Evolutionary conservation across 1,140 invertebrate species (phyloP).

Genomic region (Drosophila mojavensis): DNA sequence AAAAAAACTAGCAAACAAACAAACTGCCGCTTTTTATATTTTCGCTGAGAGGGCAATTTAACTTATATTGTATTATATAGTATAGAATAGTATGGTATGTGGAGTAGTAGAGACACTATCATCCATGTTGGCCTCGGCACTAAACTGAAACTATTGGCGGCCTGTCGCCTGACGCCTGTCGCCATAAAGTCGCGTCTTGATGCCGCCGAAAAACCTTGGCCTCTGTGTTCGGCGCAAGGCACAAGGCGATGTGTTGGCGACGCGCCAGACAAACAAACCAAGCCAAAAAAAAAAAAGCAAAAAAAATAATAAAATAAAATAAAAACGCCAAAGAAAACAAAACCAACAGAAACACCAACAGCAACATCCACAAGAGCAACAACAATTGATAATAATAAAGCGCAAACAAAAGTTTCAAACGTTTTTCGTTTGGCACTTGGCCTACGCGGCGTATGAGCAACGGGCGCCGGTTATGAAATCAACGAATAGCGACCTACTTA

Average conservation of each 20-base stretch:
- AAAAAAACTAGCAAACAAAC: constrained; percentile 23
- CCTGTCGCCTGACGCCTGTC: constrained; percentile 51
- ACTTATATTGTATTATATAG: constrained; percentile 30
- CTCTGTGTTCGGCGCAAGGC: constrained; percentile 57
- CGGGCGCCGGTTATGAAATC: constrained; percentile 38
- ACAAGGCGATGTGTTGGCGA: constrained; percentile 58
- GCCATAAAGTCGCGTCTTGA: constrained; percentile 73
- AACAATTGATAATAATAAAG: constrained; percentile 27
- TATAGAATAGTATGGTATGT: constrained; percentile 11
- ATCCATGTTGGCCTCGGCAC: constrained; percentile 29
- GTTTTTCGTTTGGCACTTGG: constrained; percentile 37
- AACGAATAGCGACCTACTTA: constrained; percentile 39
- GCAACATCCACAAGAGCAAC: constrained; percentile 25
- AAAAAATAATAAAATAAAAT: constrained; percentile 2
- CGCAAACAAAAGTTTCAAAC: constrained; percentile 51
- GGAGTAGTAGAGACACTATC: constrained; percentile 19
- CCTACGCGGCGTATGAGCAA: constrained; percentile 39
- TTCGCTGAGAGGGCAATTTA: constrained; percentile 25
- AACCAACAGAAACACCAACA: constrained; percentile 15
- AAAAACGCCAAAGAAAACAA: no score
- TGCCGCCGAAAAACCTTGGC: constrained; percentile 75
- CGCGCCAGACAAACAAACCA: constrained; percentile 57
- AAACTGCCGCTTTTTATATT: constrained; percentile 41
- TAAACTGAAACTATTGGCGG: constrained; percentile 68
- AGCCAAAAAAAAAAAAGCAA: constrained; percentile 2